A percentile compares a stretch with the other conserved stretches of the same genome.
These are phyloP conservation scores for Zoanthus sociatus DNA, from an alignment of 92 coral and sea anemone species.

Conservation along the genomic window DNA sequence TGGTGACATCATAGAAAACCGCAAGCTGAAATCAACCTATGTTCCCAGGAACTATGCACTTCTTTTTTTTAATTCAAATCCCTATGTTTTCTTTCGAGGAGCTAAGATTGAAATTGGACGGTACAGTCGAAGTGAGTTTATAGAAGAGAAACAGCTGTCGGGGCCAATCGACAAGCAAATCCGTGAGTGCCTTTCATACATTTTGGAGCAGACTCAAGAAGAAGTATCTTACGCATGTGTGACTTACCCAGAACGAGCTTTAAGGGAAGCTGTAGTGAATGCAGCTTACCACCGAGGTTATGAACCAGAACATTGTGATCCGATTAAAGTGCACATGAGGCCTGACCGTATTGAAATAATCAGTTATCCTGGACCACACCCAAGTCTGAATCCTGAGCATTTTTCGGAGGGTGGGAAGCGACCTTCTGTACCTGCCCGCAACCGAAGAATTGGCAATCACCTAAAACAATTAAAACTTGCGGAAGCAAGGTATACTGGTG, in stretches of 20 bases:
- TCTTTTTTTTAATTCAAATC: slow-evolving; percentile 62
- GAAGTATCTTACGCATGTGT: slow-evolving; percentile 67
- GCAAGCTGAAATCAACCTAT: slow-evolving; percentile 40
- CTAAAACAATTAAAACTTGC: slow-evolving; percentile 74
- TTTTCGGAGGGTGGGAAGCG: slow-evolving; percentile 66
- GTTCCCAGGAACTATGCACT: slow-evolving; percentile 75
- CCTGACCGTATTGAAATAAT: slow-evolving; percentile 76
- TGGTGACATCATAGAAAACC: slow-evolving; percentile 56
- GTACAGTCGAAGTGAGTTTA: slow-evolving; percentile 65
- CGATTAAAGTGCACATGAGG: slow-evolving; percentile 73
- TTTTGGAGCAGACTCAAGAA: slow-evolving; percentile 65
- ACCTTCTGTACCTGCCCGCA: slow-evolving; percentile 78
- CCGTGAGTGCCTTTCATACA: slow-evolving; percentile 55
- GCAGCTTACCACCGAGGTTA: slow-evolving; percentile 85
- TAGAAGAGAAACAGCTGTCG: slow-evolving; percentile 52
- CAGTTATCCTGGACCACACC: slow-evolving; percentile 84
- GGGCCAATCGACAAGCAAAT: slow-evolving; percentile 76
- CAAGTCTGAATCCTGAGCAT: slow-evolving; percentile 62
- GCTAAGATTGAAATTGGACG: slow-evolving; percentile 81
- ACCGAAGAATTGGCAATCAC: slow-evolving; percentile 80
- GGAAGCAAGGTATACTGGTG: slow-evolving; percentile 82
- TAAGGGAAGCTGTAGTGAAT: slow-evolving; percentile 82
- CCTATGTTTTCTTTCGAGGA: slow-evolving; percentile 64
- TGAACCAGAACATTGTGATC: slow-evolving; percentile 63
- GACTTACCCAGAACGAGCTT: slow-evolving; percentile 73